phyloP scores from a whole-genome alignment of 2,888 invertebrate genomes.

The Caenorhabditis wallacei region DNA sequence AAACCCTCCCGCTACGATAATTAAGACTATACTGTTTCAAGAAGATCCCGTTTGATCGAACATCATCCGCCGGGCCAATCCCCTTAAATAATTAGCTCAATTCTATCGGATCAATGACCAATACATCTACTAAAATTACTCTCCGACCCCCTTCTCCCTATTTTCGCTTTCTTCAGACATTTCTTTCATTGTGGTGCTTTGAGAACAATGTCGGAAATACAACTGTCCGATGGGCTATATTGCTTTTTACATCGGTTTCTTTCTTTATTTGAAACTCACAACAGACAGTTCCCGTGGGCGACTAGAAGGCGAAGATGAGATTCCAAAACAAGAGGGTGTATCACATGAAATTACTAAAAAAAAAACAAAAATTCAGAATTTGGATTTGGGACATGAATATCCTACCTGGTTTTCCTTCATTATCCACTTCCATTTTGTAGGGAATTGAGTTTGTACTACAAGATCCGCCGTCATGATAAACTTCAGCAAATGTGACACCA shows the following conservation, averaged over 20 bases:
- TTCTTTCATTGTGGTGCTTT: slow-evolving; percentile 21
- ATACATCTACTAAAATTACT: slow-evolving; percentile 25
- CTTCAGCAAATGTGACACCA: slow-evolving; percentile 11
- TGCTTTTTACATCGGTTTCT: slow-evolving; percentile 20
- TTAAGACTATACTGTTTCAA: slow-evolving; percentile 4
- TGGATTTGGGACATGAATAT: not conserved
- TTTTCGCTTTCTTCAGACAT: slow-evolving; percentile 31
- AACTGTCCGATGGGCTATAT: slow-evolving; percentile 21
- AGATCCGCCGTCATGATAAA: slow-evolving; percentile 68
- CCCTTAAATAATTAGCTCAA: slow-evolving; percentile 27
- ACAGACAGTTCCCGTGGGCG: slow-evolving; percentile 43
- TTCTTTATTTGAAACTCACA: slow-evolving; percentile 33
- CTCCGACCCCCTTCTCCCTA: slow-evolving; percentile 5
- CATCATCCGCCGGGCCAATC: slow-evolving; percentile 13
- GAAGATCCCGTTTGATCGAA: not conserved
- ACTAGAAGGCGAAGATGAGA: slow-evolving; percentile 48
- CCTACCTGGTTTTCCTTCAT: slow-evolving; percentile 75
- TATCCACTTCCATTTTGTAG: slow-evolving; percentile 72
- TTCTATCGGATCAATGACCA: slow-evolving; percentile 46
- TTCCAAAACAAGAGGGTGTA: slow-evolving; percentile 72
- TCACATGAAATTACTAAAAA: slow-evolving; percentile 74
- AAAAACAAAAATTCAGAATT: not conserved
- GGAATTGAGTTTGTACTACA: slow-evolving; percentile 74
- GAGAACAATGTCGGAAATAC: slow-evolving; percentile 30
- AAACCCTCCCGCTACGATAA: not conserved